These are phyloP conservation scores for Rhegmatorhina hoffmannsi DNA, from an alignment of 2,113 vertebrate genomes.

Conservation along the genomic window DNA sequence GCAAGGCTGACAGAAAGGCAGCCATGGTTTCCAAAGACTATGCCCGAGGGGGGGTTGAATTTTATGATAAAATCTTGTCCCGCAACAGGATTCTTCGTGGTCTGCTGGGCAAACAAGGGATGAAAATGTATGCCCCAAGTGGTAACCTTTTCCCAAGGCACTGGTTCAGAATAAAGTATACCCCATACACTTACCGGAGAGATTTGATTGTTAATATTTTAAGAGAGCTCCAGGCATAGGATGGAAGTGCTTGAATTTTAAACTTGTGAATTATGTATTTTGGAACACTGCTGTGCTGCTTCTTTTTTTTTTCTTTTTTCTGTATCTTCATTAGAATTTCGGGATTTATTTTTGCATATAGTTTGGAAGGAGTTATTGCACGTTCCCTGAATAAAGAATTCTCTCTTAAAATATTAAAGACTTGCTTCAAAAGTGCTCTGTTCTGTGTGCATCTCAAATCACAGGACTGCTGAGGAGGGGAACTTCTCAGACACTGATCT, in stretches of 20 bases:
- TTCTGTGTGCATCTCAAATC: conserved; percentile 48
- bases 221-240: conserved; percentile 50
- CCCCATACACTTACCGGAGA: conserved; percentile 87
- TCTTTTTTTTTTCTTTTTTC: background rate
- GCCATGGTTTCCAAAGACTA: conserved; percentile 83
- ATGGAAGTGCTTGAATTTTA: conserved; percentile 40
- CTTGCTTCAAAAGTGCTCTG: conserved; percentile 3
- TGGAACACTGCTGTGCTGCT: background rate
- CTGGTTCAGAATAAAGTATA: conserved; percentile 85
- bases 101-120: conserved; percentile 84
- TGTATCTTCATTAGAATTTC: background rate
- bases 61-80: conserved; percentile 89
- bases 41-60: conserved; percentile 87
- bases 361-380: background rate
- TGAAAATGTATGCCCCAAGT: conserved; percentile 83
- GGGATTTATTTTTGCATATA: conserved; percentile 39
- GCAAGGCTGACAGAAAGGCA: conserved; percentile 77
- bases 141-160: conserved; percentile 87
- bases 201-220: conserved; percentile 80
- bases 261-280: conserved; percentile 61
- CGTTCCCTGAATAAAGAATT: conserved; percentile 42
- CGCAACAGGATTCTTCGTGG: conserved; percentile 83
- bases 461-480: background rate
- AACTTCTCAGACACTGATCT: background rate
- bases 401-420: conserved; percentile 55